Evolutionary conservation across 2,113 vertebrate genomes (phyloP).

Genomic region (Alligator mississippiensis): DNA sequence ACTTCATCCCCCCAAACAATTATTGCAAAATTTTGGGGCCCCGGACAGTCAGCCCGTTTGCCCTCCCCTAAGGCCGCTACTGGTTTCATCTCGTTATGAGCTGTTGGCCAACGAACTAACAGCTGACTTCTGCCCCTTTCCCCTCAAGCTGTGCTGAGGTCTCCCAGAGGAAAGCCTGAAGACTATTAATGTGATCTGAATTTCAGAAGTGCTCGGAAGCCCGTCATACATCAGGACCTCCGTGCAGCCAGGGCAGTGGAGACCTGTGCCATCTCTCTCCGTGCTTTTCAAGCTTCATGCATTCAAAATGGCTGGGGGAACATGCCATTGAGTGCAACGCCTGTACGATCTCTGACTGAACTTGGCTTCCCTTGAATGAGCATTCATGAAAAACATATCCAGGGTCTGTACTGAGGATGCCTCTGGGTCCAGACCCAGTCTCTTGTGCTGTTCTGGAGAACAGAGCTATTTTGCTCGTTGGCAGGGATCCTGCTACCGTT

Average conservation of each 20-base stretch:
- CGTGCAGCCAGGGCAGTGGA: background rate
- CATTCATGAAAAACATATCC: background rate
- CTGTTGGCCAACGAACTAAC: background rate
- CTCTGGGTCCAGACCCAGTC: background rate
- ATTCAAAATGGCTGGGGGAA: background rate
- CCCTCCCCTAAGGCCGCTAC: no score
- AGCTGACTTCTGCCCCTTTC: background rate
- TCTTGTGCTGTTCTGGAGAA: background rate
- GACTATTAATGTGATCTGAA: background rate
- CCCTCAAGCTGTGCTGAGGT: background rate
- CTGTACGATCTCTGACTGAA: background rate
- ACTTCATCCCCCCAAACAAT: no score
- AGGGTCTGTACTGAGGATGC: background rate
- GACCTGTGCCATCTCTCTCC: background rate
- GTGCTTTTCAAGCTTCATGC: background rate
- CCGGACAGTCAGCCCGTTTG: no score
- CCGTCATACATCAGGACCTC: background rate
- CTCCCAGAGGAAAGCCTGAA: background rate
- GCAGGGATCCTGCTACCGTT: no score
- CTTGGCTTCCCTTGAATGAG: background rate
- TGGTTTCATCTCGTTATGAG: background rate
- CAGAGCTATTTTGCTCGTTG: background rate
- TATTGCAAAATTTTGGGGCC: no score
- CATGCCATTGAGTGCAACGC: background rate
- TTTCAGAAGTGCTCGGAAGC: background rate